Evolutionary conservation across 2,888 invertebrate genomes (phyloP), one percentile per base, ranked within the genome.

Genomic region (Lasioglossum lativentre): DNA sequence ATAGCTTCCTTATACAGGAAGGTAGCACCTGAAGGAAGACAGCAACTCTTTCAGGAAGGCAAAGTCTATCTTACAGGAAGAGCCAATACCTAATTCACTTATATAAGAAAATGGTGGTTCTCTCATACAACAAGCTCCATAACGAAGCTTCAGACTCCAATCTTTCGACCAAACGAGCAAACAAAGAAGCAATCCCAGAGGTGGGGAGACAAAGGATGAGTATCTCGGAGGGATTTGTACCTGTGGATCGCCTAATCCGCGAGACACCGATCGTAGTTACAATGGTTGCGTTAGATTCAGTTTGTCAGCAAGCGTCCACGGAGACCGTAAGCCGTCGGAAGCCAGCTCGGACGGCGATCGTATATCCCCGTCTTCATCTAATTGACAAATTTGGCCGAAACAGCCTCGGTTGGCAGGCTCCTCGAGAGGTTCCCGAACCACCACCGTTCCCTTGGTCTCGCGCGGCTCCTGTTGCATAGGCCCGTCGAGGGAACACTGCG

Each of bases 401-500:
- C 34, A 34, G 47, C 59, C 27, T 70, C 70, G 70, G 40, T 34
- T 74, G 74, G 70, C 77, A 66, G 74, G 12, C 59, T 74, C 23
- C 70, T 83, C 77, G 70, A 84, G 77, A 80, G 47, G 40, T 75
- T 84, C 66, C 45, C 47, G 47, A 47, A 23, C 23, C 47, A 47
- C 47, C 47, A 2, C 8, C 8, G 47, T 47, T 47, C 52, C 52
- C 23, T 52, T 52, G 52, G 23, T 52, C 52, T 52, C 52, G 52
- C 23, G 23, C 8, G 52, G 30, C 80, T 78, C 78, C 81, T 86
- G 86, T 86, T 86, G 86, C 86, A 86, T 71, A 85, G 78, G 78
- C 78, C 71, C 75, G 42, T 52, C 68, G 56, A 6, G 34, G 72
- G 76, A 47, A 27, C 75, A 23, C 16, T 3, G 47, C 30, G 34